Evolutionary conservation across 2,888 invertebrate species (phyloP), one percentile per base, ranked within the genome.

Genomic region (Nysson spinosus): DNA sequence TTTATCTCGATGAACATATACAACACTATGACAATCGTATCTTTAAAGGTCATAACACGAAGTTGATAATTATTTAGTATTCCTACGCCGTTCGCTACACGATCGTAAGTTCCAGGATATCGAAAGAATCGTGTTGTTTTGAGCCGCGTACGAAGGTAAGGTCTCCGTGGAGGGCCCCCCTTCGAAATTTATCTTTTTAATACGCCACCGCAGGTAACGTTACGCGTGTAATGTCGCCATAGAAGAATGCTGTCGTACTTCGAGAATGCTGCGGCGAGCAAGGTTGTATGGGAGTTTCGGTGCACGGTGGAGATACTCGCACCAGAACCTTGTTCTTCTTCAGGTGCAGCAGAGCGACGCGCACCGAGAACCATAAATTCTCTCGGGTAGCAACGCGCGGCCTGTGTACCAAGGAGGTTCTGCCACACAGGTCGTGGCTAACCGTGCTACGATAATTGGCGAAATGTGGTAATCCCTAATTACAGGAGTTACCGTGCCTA

Each of bases 391-490:
- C 55, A 62, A 50, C 61, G 54, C 46, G 50, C n/a, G n/a, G n/a
- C n/a, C 46, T 20, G 26, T 4, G 26, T 24, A 47, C 17, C 44
- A 43, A 30, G 60, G 55, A 40, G 40, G 64, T 55, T 66, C 70
- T 57, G 75, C 79, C 78, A 75, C 75, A 78, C 78, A 78, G 69
- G 72, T 77, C 68, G 77, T 64, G 69, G 58, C 72, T 71, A 71
- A 66, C 71, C 64, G 65, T 49, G 57, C 46, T 24, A 52, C 49
- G 55, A 49, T 79, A 79, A 77, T 79, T 75, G 79, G 79, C 71
- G 65, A 72, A 78, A 77, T 75, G 76, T 64, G 69, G 79, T 72
- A 76, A 79, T 77, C 62, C 61, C 64, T 75, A 75, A 75, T 75
- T 75, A 75, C 61, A 39, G 24, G 39, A 52, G 67, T 61, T 70